Conservation (phyloP, 2,888 invertebrate genomes). For the Agriopis leucophaearia region DNA sequence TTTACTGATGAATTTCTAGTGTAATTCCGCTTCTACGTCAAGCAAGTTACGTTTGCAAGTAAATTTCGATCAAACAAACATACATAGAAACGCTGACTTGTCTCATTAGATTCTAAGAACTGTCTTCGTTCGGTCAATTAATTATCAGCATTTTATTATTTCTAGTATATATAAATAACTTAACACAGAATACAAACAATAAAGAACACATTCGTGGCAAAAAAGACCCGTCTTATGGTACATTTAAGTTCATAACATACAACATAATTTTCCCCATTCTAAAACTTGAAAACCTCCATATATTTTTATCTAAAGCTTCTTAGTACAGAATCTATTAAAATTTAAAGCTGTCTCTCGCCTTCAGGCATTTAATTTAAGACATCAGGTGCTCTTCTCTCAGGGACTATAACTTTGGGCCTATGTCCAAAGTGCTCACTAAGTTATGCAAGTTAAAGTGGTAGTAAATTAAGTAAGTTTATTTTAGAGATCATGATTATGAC, state of each 20-base stretch:
- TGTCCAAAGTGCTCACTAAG: constrained; percentile 43
- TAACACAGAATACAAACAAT: too few species aligned
- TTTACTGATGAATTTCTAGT: too few species aligned
- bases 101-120: too few species aligned
- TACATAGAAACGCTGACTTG: too few species aligned
- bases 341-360: constrained; percentile 29
- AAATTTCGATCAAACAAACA: too few species aligned
- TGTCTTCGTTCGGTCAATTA: too few species aligned
- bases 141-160: too few species aligned
- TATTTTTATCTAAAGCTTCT: constrained; percentile 4
- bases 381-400: constrained; percentile 51
- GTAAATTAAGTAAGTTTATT: constrained; percentile 46
- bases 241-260: neutral
- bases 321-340: constrained; percentile 27
- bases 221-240: neutral
- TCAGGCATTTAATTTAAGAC: constrained; percentile 33
- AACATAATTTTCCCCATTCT: neutral
- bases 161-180: too few species aligned
- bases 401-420: constrained; percentile 47
- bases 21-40: too few species aligned
- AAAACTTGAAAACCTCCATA: constrained; percentile 1
- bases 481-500: constrained; percentile 6
- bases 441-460: constrained; percentile 49
- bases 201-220: too few species aligned
- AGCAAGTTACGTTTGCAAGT: too few species aligned